Evolutionary conservation across 2,113 vertebrate genomes (phyloP).

Genomic region (Narcine bancroftii): DNA sequence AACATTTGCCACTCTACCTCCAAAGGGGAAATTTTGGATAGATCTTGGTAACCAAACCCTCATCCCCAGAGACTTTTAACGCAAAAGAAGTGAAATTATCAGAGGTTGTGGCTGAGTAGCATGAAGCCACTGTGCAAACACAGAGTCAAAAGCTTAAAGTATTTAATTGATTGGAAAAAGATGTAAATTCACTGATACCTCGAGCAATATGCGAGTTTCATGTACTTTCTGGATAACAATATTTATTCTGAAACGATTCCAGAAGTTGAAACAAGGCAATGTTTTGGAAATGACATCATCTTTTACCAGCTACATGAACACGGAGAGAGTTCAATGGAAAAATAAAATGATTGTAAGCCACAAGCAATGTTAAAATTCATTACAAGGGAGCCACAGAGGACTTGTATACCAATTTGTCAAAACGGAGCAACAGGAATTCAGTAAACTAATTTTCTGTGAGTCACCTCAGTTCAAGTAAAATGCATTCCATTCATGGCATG

Average conservation of each 20-base stretch:
- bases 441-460: conserved; percentile 5
- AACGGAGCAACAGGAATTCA: not conserved
- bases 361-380: not conserved
- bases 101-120: not conserved
- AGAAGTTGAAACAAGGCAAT: conserved; percentile 32
- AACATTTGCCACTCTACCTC: not conserved
- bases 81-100: not conserved
- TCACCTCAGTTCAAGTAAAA: not conserved
- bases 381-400: not conserved
- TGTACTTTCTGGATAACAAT: conserved; percentile 36
- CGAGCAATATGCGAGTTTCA: not conserved
- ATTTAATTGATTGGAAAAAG: conserved; percentile 31
- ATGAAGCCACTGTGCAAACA: not conserved
- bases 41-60: too few species aligned
- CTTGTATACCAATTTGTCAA: not conserved
- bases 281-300: conserved; percentile 20
- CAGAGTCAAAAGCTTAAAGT: not conserved
- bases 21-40: not conserved
- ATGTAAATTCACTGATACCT: not conserved
- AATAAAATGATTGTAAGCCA: not conserved
- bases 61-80: not conserved
- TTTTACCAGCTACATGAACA: conserved; percentile 26
- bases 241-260: conserved; percentile 31
- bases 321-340: conserved; percentile 10
- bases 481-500: not conserved